Evolutionary conservation across 2,113 vertebrate species (phyloP).

Genomic region (Furnarius figulus): DNA sequence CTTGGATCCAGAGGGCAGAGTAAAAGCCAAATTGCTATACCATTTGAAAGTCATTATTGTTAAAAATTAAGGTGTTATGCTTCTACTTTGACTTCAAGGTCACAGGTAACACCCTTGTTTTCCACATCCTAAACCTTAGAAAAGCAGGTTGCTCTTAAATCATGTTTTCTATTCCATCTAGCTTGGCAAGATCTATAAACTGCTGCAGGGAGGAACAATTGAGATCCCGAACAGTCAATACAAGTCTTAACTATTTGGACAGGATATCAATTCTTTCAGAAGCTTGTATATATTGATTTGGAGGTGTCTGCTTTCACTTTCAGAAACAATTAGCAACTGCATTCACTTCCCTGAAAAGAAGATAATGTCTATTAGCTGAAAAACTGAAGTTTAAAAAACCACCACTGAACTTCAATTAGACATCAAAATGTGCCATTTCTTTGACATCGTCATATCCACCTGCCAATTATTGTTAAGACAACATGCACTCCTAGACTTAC

Average conservation of each 20-base stretch:
- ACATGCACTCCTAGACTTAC: neutral
- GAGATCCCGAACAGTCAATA: neutral
- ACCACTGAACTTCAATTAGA: neutral
- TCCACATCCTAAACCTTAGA: neutral
- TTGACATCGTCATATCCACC: neutral
- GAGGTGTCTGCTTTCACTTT: constrained; percentile 23
- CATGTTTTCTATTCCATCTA: neutral
- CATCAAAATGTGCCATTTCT: neutral
- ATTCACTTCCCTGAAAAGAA: neutral
- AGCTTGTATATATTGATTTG: neutral
- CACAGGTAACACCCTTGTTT: neutral
- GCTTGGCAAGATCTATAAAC: constrained; percentile 2
- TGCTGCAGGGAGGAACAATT: neutral
- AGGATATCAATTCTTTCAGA: constrained; percentile 11
- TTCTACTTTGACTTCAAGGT: neutral
- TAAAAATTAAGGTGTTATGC: neutral
- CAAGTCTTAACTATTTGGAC: neutral
- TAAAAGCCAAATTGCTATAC: neutral
- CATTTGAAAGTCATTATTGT: neutral
- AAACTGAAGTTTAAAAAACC: neutral
- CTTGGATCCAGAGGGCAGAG: neutral
- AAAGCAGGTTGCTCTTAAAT: neutral
- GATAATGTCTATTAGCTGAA: neutral
- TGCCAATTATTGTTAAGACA: neutral
- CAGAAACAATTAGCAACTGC: constrained; percentile 33